Base-by-base conservation (phyloP, 92 coral and sea anemone genomes). In the Phenganax marumi region DNA sequence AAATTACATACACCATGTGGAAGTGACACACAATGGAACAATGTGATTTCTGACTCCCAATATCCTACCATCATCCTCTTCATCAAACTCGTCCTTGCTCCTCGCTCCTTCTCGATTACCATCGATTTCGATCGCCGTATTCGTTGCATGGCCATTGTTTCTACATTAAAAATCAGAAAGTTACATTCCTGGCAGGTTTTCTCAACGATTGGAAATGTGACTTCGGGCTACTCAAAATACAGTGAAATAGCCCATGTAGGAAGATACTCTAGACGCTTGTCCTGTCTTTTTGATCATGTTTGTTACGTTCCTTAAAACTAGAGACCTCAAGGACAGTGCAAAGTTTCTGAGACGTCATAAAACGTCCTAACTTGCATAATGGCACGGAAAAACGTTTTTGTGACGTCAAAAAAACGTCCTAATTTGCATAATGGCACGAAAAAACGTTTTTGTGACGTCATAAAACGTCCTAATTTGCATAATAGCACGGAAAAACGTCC, bases 121-220 rank as follows among this genome's bases (percentile, higher is more conserved):
- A 46, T 78, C 83, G 11, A 78, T 62, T 60, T 78, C 83, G 63
- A 78, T 48, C 14, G 83, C 83, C 50, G 83, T 78, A 47, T 78
- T 78, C 7, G 73, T 78, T 9, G 83, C 83, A 60, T 78, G 83
- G 21, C 83, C 83, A n/a, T 77, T 77, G 73, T 78, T 78, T 48
- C 83, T 78, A 51, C 13, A 46, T 18, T 11, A 12, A 19, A 63
- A 24, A 49, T 19, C 13, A 19, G 68, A 19, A 16, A 58, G n/a
- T n/a, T 16, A 58, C 65, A 33, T 33, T 33, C 43, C 43, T 33
- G 5, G 43, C 43, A 5, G 5, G 3, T 33, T 5, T 33, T 33
- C 43, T 33, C 43, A 5, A 33, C 43, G 5, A 1, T 33, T 33
- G 43, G 43, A 33, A 33, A 5, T 33, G 5, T 56, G 17, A 56